phyloP scores from a whole-genome alignment of 2,888 invertebrate species.

The Andrena trimmerana region DNA sequence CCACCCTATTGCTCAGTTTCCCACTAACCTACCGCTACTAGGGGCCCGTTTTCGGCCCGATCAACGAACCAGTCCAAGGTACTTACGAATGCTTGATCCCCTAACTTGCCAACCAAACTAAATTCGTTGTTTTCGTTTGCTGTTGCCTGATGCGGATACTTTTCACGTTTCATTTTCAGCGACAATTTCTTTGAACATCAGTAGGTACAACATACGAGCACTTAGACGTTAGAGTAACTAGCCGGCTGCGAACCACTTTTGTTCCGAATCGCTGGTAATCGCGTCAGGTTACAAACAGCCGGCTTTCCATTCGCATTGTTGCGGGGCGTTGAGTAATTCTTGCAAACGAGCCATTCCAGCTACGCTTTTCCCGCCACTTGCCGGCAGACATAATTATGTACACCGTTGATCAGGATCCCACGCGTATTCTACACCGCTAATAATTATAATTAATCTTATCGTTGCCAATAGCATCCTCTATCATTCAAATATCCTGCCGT shows the following conservation, averaged over 20 bases:
- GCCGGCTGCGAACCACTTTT: neutral
- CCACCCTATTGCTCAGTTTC: too few species aligned
- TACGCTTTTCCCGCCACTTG: slow-evolving; percentile 54
- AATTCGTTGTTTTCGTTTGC: too few species aligned
- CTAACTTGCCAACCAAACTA: too few species aligned
- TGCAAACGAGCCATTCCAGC: slow-evolving; percentile 58
- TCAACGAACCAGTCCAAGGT: too few species aligned
- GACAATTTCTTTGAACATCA: too few species aligned
- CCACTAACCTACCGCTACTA: slow-evolving; percentile 3
- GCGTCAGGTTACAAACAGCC: slow-evolving; percentile 25
- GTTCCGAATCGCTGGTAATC: slow-evolving; percentile 1
- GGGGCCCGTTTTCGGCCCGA: neutral
- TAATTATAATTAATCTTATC: slow-evolving; percentile 56
- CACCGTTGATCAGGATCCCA: slow-evolving; percentile 57
- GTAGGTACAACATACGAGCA: too few species aligned
- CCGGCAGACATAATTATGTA: slow-evolving; percentile 54
- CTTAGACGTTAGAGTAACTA: neutral
- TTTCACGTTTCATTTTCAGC: too few species aligned
- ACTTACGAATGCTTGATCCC: too few species aligned
- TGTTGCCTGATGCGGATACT: too few species aligned
- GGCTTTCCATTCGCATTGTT: slow-evolving; percentile 40
- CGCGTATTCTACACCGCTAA: slow-evolving; percentile 51
- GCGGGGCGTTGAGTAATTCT: slow-evolving; percentile 54
- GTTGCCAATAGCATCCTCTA: slow-evolving; percentile 9
- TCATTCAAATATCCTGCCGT: too few species aligned